phyloP scores from a whole-genome alignment of 2,113 vertebrate species.

The Naja naja region DNA sequence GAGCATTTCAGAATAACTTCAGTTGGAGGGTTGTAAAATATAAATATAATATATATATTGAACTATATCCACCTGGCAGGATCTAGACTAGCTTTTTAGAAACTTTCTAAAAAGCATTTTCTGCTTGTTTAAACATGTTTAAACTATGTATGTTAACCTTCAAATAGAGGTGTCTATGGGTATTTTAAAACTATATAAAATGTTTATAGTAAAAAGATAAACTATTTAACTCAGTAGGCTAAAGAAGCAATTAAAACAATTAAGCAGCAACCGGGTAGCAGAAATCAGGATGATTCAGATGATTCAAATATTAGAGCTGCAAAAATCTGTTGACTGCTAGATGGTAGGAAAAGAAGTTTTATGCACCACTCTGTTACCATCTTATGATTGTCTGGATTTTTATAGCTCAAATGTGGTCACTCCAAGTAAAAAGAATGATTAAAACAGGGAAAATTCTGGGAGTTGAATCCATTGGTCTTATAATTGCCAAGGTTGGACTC shows the following conservation, averaged over 20 bases:
- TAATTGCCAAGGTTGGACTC: not conserved
- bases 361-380: not conserved
- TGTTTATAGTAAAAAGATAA: not conserved
- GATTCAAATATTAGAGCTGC: not conserved
- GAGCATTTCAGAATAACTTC: not conserved
- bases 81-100: not conserved
- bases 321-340: not conserved
- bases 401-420: not conserved
- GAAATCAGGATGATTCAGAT: not conserved
- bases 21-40: not conserved
- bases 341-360: not conserved
- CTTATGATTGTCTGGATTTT: not conserved
- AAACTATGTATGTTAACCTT: not conserved
- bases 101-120: not conserved
- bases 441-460: not conserved
- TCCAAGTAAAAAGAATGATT: not conserved
- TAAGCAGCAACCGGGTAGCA: not conserved
- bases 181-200: not conserved
- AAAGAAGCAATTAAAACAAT: not conserved
- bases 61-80: not conserved
- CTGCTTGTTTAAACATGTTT: not conserved
- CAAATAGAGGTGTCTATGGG: not conserved
- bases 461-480: not conserved
- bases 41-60: not conserved
- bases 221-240: not conserved